Conservation (phyloP, 2,113 vertebrate species). For the Lagopus muta region DNA sequence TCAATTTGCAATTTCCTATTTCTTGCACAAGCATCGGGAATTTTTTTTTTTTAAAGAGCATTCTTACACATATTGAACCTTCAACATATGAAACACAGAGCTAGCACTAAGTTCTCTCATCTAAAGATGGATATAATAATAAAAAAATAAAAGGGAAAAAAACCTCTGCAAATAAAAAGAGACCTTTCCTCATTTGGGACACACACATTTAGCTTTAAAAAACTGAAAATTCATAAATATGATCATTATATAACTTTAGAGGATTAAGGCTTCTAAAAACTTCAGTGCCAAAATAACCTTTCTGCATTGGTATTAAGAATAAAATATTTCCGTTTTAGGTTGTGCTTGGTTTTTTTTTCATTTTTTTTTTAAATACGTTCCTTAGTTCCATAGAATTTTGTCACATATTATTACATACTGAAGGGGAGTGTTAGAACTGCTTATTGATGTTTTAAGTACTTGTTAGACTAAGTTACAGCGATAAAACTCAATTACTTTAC, state of each 20-base stretch:
- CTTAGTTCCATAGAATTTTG: slow-evolving; percentile 73
- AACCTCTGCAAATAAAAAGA: slow-evolving; percentile 56
- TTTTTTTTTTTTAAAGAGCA: background rate
- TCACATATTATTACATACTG: slow-evolving; percentile 74
- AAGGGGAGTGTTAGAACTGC: slow-evolving; percentile 76
- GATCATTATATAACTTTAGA: slow-evolving; percentile 63
- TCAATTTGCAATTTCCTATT: slow-evolving; percentile 27
- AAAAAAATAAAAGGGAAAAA: slow-evolving; percentile 40
- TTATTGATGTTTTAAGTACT: slow-evolving; percentile 80
- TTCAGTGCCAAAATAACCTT: slow-evolving; percentile 77
- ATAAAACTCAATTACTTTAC: slow-evolving; percentile 73
- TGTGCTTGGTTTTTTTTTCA: slow-evolving; percentile 73
- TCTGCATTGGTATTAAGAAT: slow-evolving; percentile 76
- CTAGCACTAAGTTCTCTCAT: slow-evolving; percentile 47
- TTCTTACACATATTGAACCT: slow-evolving; percentile 15
- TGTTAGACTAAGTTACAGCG: slow-evolving; percentile 81
- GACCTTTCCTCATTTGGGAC: slow-evolving; percentile 63
- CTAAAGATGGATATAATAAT: slow-evolving; percentile 30
- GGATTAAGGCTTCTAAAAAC: slow-evolving; percentile 81
- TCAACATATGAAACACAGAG: slow-evolving; percentile 47
- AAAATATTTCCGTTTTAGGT: slow-evolving; percentile 75
- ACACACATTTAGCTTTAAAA: slow-evolving; percentile 59
- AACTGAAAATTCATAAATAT: slow-evolving; percentile 69
- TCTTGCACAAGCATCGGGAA: slow-evolving; percentile 5
- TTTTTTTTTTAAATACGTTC: background rate